Conservation (phyloP, 2,113 vertebrate species). For the Lophotis ruficrista region DNA sequence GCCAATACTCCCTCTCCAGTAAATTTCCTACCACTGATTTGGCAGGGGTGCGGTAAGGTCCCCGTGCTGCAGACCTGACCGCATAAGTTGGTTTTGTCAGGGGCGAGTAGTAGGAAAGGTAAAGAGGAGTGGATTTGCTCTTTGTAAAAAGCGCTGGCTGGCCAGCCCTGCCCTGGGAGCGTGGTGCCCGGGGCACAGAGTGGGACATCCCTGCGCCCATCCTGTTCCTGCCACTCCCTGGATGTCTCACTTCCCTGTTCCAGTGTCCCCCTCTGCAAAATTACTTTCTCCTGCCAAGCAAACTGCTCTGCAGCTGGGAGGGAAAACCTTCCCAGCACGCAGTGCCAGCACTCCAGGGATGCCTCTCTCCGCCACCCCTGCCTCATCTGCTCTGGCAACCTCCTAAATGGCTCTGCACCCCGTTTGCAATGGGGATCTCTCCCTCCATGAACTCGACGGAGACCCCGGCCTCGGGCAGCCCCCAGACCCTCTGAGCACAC, state of each 20-base stretch:
- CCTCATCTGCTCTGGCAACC: not conserved
- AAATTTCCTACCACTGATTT: not conserved
- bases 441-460: not conserved
- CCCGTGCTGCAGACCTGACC: not conserved
- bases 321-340: not conserved
- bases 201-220: not conserved
- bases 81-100: not conserved
- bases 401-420: not conserved
- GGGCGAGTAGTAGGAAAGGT: not conserved
- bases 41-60: not conserved
- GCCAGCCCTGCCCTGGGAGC: fast-evolving
- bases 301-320: not conserved
- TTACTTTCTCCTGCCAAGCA: not conserved
- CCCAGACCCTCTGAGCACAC: not conserved
- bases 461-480: not conserved
- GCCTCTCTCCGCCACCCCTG: fast-evolving
- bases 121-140: not conserved
- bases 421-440: not conserved
- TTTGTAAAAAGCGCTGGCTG: not conserved
- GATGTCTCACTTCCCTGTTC: not conserved
- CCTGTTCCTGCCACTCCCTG: not conserved
- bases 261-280: not conserved
- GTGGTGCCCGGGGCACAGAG: fast-evolving
- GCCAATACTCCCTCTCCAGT: not conserved
- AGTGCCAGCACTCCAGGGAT: not conserved